Evolutionary conservation across 2,888 invertebrate genomes (phyloP).

Genomic region (Hydraecia micacea): DNA sequence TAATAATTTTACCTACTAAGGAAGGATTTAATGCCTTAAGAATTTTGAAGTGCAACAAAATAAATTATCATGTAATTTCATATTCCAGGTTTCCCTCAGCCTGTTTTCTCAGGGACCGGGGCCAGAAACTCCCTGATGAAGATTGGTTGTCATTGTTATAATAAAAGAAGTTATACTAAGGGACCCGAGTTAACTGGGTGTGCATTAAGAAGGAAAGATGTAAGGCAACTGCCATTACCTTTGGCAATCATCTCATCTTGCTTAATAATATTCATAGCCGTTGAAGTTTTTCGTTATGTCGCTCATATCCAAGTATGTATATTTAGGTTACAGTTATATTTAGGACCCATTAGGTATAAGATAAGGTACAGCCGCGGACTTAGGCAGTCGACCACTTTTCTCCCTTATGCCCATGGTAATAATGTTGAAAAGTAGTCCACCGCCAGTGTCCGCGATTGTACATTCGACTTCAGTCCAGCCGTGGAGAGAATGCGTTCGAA

Average conservation of each 20-base stretch:
- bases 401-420: no score
- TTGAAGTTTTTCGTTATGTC: slow-evolving; percentile 11
- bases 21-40: background rate
- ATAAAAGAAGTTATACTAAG: slow-evolving; percentile 74
- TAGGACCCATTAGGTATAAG: background rate
- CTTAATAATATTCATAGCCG: slow-evolving; percentile 73
- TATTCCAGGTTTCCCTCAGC: slow-evolving; percentile 56
- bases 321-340: no score
- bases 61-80: background rate
- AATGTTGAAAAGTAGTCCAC: no score
- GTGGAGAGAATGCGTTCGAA: no score
- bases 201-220: slow-evolving; percentile 73
- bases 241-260: slow-evolving; percentile 68
- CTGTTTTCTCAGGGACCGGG: slow-evolving; percentile 70
- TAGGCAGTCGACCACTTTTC: no score
- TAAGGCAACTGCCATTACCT: slow-evolving; percentile 73
- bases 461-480: background rate
- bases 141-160: slow-evolving; percentile 72
- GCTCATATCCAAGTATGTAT: background rate
- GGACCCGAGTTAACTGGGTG: slow-evolving; percentile 72
- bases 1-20: no score
- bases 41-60: background rate
- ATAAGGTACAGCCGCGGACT: no score
- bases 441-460: no score
- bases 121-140: slow-evolving; percentile 75